Evolutionary conservation across 2,888 invertebrate species (phyloP), one percentile per base, ranked within the genome.

Genomic region (Orthosia cruda): DNA sequence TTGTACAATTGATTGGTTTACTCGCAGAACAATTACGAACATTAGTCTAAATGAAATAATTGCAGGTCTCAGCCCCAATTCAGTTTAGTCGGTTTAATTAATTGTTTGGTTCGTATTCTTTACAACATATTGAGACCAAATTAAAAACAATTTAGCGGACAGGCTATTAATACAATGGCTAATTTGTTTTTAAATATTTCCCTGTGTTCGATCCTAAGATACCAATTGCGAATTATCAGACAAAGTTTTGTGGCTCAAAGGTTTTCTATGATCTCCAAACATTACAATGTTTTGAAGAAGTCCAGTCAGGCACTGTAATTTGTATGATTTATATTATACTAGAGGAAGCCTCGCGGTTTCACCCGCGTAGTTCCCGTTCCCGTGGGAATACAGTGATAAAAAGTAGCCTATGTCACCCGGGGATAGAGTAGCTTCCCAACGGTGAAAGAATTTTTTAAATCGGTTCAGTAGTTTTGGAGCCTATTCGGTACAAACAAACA

Each of bases 31-130:
- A 74, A 77, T 81, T 84, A 75, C 32, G 1, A 59, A 3, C 4
- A 54, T 67, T 68, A 45, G 23, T 70, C 32, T 74, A 47, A 77
- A 83, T 84, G 57, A 70, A 72, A 83, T 83, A 77, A 83, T 81
- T 72, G 62, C 59, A 58, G 61, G 32, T 63, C 55, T 54, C 40
- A 67, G 49, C 68, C 32, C 45, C 70, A 62, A 74, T 71, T n/a
- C 45, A 66, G 45, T 71, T 45, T 49, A 54, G 26, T 59, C 16
- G 18, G 58, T 74, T 82, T 68, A 71, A 47, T 67, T 23, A 83
- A 71, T 58, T 16, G 45, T 57, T 54, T 47, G 47, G 67, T 57
- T 32, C 7, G 32, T 73, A 32, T 57, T 67, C 1, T 61, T 78
- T 23, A 78, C 66, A 57, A 45, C 13, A 5, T 63, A 32, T 47